phyloP scores from a whole-genome alignment of 2,113 vertebrate species.

The Microtus ochrogaster region DNA sequence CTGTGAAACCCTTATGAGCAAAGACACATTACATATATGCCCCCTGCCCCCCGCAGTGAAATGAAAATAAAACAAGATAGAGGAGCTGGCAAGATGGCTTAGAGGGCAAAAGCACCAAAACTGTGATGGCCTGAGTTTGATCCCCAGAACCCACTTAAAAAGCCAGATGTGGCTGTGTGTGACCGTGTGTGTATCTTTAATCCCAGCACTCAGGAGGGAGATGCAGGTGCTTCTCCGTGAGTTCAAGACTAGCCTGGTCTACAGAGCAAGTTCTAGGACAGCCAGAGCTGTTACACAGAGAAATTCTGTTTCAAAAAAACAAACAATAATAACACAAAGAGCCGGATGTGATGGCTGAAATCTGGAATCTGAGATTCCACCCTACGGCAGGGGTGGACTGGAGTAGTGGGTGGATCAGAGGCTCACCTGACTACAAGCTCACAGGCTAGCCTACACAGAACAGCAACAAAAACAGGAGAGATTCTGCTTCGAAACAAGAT shows the following conservation, averaged over 20 bases:
- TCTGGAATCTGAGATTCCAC: background rate
- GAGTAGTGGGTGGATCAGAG: background rate
- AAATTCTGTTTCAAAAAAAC: background rate
- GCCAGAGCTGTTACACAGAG: background rate
- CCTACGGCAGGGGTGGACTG: background rate
- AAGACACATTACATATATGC: too few species aligned
- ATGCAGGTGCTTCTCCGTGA: background rate
- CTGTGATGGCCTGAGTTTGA: background rate
- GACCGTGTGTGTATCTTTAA: background rate
- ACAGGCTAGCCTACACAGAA: background rate
- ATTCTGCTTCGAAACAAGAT: background rate
- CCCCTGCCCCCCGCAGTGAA: too few species aligned
- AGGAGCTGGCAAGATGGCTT: background rate
- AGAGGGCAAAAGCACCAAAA: background rate
- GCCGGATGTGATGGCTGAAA: background rate
- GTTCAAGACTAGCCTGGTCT: background rate
- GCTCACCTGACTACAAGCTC: background rate
- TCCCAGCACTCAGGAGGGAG: background rate
- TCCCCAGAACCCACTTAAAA: background rate
- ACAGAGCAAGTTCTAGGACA: background rate
- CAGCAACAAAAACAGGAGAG: background rate
- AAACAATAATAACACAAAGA: background rate
- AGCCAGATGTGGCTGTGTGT: background rate
- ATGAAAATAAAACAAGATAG: background rate
- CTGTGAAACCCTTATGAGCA: background rate